Base-by-base conservation (phyloP, 2,888 invertebrate species). In the Rotaria socialis region DNA sequence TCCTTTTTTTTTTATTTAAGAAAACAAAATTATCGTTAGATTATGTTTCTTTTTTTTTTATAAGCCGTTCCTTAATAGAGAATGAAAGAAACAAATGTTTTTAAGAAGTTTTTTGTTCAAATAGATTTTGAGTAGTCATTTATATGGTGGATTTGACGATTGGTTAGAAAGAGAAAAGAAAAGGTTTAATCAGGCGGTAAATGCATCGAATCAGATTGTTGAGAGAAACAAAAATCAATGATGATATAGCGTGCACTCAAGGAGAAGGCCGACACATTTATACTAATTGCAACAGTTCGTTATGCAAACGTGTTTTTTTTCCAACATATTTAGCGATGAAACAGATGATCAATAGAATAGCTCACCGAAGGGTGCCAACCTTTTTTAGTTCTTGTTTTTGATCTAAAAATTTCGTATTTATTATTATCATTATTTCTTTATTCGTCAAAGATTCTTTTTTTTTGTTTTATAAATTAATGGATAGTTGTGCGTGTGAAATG, bases 141-240 rank as follows among this genome's bases (percentile, higher is more conserved):
- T n/a, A 8, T 58, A n/a, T 58, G n/a, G n/a, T n/a, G 58, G n/a
- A n/a, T 58, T n/a, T 58, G 11, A 58, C n/a, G 58, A 58, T 58
- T 58, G 58, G 58, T 58, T 58, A 11, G 7, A 74, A 41, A 35
- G 14, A 41, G 74, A 41, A 74, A 74, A 74, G 74, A 41, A 74
- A 74, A 74, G 2, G 41, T 35, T 74, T 74, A 74, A 74, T 74
- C 74, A 74, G 35, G 74, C 74, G 74, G 41, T 41, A 41, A 74
- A 74, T 41, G 41, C 74, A 41, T 74, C 74, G 74, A 74, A 74
- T 74, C 74, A 74, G 41, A 74, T 74, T 41, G 74, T 74, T 41
- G 41, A 74, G 41, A 74, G 74, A 74, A 74, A n/a, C 35, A 74
- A 35, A 74, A 74, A 35, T 74, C 74, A 74, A 41, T 74, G 41